Evolutionary conservation across 2,797 vertebrate species (phyloP).

Genomic region (Cossypha niveicapilla): DNA sequence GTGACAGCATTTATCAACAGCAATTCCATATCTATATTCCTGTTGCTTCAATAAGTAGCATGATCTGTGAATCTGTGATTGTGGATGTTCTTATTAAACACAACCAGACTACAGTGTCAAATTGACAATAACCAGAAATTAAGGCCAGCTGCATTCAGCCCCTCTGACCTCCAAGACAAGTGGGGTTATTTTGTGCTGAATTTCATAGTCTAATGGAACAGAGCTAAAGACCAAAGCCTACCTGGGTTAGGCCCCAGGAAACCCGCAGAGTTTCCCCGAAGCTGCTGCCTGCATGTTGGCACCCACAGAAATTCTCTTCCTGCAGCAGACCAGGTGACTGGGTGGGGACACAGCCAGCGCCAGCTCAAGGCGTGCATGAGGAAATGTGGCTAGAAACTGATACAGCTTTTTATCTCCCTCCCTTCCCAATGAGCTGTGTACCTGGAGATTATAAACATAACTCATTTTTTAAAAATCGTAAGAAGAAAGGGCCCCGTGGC

Average conservation of each 20-base stretch:
- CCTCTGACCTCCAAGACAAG: neutral
- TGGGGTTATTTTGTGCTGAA: neutral
- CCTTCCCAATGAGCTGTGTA: neutral
- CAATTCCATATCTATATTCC: neutral
- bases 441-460: neutral
- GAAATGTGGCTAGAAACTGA: neutral
- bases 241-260: neutral
- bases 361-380: neutral
- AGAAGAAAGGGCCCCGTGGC: rapidly evolving
- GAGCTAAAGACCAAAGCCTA: rapidly evolving
- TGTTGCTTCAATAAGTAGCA: neutral
- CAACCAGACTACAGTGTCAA: neutral
- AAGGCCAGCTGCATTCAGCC: neutral
- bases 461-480: rapidly evolving
- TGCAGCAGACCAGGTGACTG: neutral
- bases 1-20: neutral
- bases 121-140: neutral
- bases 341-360: rapidly evolving
- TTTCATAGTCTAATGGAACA: neutral
- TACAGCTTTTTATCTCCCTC: neutral
- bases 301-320: neutral
- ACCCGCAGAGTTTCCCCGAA: rapidly evolving
- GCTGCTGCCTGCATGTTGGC: rapidly evolving
- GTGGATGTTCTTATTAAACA: neutral
- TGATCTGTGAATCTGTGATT: neutral